These are phyloP conservation scores for Nothura maculosa DNA, from an alignment of 2,797 vertebrate genomes.

Conservation along the genomic window DNA sequence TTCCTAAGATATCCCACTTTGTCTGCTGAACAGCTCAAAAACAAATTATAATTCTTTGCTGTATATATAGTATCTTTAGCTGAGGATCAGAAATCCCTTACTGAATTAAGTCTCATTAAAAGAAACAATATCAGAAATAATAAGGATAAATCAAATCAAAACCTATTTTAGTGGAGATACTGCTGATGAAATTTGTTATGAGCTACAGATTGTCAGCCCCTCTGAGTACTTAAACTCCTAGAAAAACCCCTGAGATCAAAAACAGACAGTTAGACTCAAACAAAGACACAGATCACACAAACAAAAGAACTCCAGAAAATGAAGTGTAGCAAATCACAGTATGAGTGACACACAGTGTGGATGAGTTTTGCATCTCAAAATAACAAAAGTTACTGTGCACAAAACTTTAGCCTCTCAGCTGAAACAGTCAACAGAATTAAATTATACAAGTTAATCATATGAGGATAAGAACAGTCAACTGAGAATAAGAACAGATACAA, in stretches of 20 bases:
- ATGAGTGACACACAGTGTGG: neutral
- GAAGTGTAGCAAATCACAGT: neutral
- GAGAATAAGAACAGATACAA: neutral
- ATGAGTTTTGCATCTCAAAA: neutral
- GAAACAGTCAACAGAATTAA: neutral
- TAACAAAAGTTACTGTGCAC: neutral
- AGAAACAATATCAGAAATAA: neutral
- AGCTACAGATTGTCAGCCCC: neutral
- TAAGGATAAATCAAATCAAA: neutral
- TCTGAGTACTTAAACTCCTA: neutral
- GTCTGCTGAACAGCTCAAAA: neutral
- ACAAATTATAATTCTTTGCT: neutral
- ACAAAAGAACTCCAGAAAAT: rapidly evolving
- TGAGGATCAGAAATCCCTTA: neutral
- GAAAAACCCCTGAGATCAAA: neutral
- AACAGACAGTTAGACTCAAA: neutral
- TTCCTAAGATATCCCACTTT: neutral
- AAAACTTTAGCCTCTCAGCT: neutral
- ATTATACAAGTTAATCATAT: neutral
- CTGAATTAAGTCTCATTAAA: neutral
- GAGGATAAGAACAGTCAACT: neutral
- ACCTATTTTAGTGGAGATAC: neutral
- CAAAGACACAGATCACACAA: neutral
- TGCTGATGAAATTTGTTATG: neutral
- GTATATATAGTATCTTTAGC: neutral